Conservation (phyloP, 1,140 invertebrate species). For the Adelges cooleyi region DNA sequence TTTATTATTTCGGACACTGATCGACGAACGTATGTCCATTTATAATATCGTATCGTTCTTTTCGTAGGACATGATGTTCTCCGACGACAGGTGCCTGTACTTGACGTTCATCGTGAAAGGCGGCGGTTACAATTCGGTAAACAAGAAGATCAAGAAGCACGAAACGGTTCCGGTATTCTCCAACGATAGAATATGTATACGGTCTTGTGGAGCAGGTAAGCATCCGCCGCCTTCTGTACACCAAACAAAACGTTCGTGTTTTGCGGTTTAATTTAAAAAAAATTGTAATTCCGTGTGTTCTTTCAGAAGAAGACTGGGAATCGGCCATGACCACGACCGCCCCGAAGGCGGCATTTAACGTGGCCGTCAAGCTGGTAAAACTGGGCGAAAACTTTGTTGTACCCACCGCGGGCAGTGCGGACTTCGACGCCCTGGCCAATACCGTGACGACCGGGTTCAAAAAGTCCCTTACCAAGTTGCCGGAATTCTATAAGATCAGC, state of each 20-base stretch:
- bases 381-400: constrained; percentile 62
- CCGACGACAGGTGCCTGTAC: constrained; percentile 69
- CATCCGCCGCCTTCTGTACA: too few species aligned
- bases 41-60: not conserved
- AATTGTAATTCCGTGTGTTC: not conserved
- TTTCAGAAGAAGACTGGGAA: constrained; percentile 30
- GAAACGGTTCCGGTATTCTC: constrained; percentile 63
- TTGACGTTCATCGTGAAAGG: constrained; percentile 80
- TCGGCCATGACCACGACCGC: constrained; percentile 41
- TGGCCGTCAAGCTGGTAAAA: constrained; percentile 61
- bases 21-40: not conserved
- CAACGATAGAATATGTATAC: constrained; percentile 68
- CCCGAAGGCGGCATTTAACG: constrained; percentile 52
- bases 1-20: too few species aligned
- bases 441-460: constrained; percentile 48
- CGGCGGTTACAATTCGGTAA: constrained; percentile 67
- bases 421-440: constrained; percentile 60
- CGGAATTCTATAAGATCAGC: constrained; percentile 58
- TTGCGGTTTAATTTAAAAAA: too few species aligned
- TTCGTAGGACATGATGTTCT: constrained; percentile 65
- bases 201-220: constrained; percentile 57
- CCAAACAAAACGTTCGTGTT: too few species aligned
- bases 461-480: constrained; percentile 48
- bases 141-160: constrained; percentile 78
- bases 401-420: constrained; percentile 52